These are phyloP conservation scores for Vicugna pacos DNA, from an alignment of 2,113 vertebrate genomes.

Conservation along the genomic window DNA sequence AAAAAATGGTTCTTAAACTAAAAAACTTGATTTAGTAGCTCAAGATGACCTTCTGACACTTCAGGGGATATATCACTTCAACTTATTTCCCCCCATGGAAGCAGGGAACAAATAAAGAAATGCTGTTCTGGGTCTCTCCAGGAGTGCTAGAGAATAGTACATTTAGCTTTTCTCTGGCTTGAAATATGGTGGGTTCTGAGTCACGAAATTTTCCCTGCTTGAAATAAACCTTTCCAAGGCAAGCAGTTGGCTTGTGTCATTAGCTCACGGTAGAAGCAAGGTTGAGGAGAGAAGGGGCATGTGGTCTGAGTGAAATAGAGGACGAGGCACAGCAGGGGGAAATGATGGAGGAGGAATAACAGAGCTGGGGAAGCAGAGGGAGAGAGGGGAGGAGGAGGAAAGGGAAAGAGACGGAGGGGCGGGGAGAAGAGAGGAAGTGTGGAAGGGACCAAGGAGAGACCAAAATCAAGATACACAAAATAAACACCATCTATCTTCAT, in stretches of 20 bases:
- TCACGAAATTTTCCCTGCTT: not conserved
- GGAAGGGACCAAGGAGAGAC: not conserved
- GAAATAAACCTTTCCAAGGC: not conserved
- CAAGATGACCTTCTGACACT: constrained; percentile 40
- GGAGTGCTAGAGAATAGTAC: not conserved
- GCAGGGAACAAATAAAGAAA: not conserved
- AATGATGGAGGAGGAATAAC: not conserved
- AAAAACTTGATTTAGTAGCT: constrained; percentile 29
- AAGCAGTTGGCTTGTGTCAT: not conserved
- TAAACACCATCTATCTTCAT: not conserved
- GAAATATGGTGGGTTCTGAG: not conserved
- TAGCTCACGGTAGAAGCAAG: not conserved
- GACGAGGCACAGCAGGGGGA: not conserved
- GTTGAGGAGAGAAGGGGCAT: not conserved
- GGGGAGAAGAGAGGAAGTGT: not conserved
- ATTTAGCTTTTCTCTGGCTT: constrained; percentile 16
- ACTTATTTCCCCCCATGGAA: constrained; percentile 26
- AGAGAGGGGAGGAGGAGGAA: not conserved
- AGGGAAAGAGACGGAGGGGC: not conserved
- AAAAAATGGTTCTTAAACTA: constrained; percentile 29
- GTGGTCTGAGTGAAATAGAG: not conserved
- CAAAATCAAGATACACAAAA: not conserved
- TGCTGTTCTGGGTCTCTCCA: not conserved
- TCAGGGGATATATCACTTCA: not conserved
- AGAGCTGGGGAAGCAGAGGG: not conserved